These are phyloP conservation scores for Zaprionus kolodkinae DNA, from an alignment of 1,140 invertebrate species.

Conservation along the genomic window DNA sequence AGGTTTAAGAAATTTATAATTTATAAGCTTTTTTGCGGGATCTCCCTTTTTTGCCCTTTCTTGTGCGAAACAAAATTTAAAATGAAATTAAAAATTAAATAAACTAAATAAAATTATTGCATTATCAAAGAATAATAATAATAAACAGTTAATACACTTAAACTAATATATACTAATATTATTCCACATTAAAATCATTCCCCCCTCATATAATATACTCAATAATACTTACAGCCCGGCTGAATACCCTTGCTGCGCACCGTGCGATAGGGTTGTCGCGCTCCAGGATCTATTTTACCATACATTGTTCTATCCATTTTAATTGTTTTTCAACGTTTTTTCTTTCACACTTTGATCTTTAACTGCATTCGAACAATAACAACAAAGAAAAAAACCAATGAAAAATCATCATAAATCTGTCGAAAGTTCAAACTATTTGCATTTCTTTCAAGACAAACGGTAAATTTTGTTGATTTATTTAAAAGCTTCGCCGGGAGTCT, in stretches of 20 bases:
- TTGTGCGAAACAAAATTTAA: too few species aligned
- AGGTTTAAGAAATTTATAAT: too few species aligned
- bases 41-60: too few species aligned
- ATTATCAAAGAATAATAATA: too few species aligned
- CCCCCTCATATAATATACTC: too few species aligned
- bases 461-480: slow-evolving; percentile 39
- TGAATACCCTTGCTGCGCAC: slow-evolving; percentile 90
- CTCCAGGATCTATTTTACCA: slow-evolving; percentile 91
- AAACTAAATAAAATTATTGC: too few species aligned
- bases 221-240: slow-evolving; percentile 91
- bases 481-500: slow-evolving; percentile 27
- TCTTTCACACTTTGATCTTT: slow-evolving; percentile 26
- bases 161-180: neutral
- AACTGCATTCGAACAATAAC: slow-evolving; percentile 14
- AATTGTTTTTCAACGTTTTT: neutral
- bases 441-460: slow-evolving; percentile 15
- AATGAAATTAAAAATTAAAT: too few species aligned
- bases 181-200: too few species aligned
- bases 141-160: neutral
- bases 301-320: slow-evolving; percentile 93
- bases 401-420: slow-evolving; percentile 37
- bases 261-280: slow-evolving; percentile 91
- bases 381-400: slow-evolving; percentile 35
- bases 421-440: slow-evolving; percentile 22
- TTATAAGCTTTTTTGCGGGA: too few species aligned